Conservation (phyloP, 2,797 vertebrate species). For the Acomys russatus region DNA sequence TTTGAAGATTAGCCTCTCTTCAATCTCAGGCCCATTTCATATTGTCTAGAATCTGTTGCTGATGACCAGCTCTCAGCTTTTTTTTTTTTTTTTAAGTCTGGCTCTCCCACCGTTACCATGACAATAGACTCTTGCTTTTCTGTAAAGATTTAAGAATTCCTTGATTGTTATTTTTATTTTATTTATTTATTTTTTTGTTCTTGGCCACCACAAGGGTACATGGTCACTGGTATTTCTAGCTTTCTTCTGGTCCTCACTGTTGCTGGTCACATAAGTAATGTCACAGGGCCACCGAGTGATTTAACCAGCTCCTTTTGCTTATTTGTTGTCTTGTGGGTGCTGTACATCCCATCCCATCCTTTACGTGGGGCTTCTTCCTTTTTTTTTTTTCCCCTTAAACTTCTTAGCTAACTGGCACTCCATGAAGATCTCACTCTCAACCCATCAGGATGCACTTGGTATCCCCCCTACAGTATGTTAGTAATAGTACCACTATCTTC, state of each 20-base stretch:
- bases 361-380: background rate
- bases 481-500: background rate
- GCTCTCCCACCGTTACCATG: background rate
- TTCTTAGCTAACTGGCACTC: background rate
- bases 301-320: background rate
- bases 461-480: background rate
- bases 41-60: background rate
- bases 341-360: accelerated
- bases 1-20: background rate
- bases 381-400: background rate
- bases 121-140: too few species aligned
- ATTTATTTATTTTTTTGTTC: background rate
- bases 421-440: accelerated
- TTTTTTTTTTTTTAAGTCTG: background rate
- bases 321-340: accelerated
- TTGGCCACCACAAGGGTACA: background rate
- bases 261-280: accelerated
- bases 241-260: background rate
- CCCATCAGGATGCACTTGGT: background rate
- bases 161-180: background rate
- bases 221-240: background rate
- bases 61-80: background rate
- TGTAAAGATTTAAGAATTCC: background rate
- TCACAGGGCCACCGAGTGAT: background rate
- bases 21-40: background rate